These are phyloP conservation scores for Phragmatobia fuliginosa DNA, from an alignment of 2,888 invertebrate species.

Conservation along the genomic window DNA sequence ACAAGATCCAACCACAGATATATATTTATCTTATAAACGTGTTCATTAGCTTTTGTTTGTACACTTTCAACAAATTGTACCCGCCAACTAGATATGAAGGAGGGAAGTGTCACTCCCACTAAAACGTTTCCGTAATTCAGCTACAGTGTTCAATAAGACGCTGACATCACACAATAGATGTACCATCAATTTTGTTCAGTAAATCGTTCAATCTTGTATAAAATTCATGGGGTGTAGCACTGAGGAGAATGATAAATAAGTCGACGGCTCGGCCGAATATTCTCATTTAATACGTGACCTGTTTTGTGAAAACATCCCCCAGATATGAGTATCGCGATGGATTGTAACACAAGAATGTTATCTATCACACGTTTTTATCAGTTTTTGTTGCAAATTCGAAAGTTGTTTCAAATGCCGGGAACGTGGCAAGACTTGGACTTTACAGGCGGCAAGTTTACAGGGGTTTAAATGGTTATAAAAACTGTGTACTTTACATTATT, in stretches of 20 bases:
- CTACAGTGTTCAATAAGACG: conserved; percentile 71
- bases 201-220: conserved; percentile 87
- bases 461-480: not conserved
- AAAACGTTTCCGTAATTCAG: conserved; percentile 53
- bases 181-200: conserved; percentile 85
- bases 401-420: conserved; percentile 10
- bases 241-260: conserved; percentile 86
- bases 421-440: not conserved
- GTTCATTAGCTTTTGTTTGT: conserved; percentile 3
- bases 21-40: conserved; percentile 8
- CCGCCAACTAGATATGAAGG: conserved; percentile 14
- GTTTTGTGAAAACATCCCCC: conserved; percentile 79
- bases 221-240: conserved; percentile 85
- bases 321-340: conserved; percentile 81
- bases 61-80: conserved; percentile 12
- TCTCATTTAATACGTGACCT: conserved; percentile 87
- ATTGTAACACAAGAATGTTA: conserved; percentile 72
- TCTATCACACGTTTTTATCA: conserved; percentile 78
- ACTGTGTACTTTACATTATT: not conserved
- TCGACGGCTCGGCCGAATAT: conserved; percentile 84
- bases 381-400: conserved; percentile 53
- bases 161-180: conserved; percentile 82
- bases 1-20: not conserved
- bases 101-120: conserved; percentile 34
- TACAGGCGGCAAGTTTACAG: too few species aligned